These are phyloP conservation scores for Eurytoma californica DNA, from an alignment of 2,888 invertebrate species.

Conservation along the genomic window DNA sequence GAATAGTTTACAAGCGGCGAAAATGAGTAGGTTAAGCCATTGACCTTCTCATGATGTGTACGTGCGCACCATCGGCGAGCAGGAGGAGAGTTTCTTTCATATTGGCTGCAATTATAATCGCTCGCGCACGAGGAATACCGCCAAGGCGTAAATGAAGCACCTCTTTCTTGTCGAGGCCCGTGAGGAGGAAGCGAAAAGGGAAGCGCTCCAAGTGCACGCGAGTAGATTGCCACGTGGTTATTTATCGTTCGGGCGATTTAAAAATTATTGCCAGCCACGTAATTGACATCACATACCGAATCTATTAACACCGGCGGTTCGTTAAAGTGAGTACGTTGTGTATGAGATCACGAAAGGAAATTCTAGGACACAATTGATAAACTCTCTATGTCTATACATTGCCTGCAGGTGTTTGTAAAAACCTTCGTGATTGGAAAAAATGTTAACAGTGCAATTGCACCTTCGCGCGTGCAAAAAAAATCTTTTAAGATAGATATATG, in stretches of 20 bases:
- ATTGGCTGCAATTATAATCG: conserved; percentile 48
- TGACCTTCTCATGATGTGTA: conserved; percentile 62
- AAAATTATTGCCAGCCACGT: neutral
- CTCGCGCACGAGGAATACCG: conserved; percentile 14
- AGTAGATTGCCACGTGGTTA: conserved; percentile 22
- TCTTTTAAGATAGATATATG: too few species aligned
- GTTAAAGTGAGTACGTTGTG: neutral
- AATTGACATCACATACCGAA: conserved; percentile 48
- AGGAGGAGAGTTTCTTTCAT: neutral
- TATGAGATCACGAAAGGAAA: neutral
- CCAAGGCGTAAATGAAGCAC: conserved; percentile 9
- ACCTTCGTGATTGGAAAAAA: too few species aligned
- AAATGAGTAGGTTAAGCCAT: conserved; percentile 72
- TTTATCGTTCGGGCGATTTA: conserved; percentile 23
- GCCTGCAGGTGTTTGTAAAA: too few species aligned
- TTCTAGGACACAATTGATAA: neutral
- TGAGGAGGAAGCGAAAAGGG: neutral
- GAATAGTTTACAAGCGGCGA: conserved; percentile 75
- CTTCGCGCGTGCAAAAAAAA: too few species aligned
- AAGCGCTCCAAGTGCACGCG: conserved; percentile 13
- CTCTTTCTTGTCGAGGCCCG: too few species aligned
- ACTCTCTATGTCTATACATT: neutral
- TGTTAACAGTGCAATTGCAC: too few species aligned
- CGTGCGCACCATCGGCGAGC: conserved; percentile 60
- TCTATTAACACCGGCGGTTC: conserved; percentile 22